Evolutionary conservation across 2,797 vertebrate species (phyloP), one percentile per base, ranked within the genome.

Genomic region (Sebastes hopkinsi): DNA sequence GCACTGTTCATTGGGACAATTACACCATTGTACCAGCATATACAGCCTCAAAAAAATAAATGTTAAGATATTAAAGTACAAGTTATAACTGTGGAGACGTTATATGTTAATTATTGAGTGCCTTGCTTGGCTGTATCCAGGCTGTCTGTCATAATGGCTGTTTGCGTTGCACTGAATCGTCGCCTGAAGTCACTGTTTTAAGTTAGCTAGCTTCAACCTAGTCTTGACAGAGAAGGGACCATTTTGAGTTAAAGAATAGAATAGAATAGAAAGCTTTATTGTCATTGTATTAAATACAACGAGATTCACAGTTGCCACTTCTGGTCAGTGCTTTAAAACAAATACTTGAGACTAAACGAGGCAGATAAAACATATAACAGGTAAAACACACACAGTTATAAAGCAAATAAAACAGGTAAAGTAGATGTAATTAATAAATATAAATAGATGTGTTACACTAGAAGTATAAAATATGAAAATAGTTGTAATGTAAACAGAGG

Each of bases 131-230:
- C 32, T 62, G 68, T 60, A 10, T n/a, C 23, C 42, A 14, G 75
- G 8, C 76, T 62, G 76, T 56, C 62, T 32, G 10, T 6, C 55
- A 30, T 1, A 18, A 2, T 1, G 74, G 65, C 32, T 92, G 90
- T 92, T 94, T 89, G 92, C 75, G 0, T 66, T 89, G 89, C 90
- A 91, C 81, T 92, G 86, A 92, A 30, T 88, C 50, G 9, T 77
- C 55, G 81, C 92, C 84, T 84, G 66, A 6, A 80, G 87, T 67
- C 85, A 88, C 55, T 36, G 67, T 75, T 78, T 75, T 13, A 67
- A 83, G 22, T 83, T 58, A 62, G 38, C 72, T n/a, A 23, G 58
- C 64, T 65, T 0, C 0, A 61, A n/a, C 38, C 16, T 8, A 75
- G 59, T 18, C 54, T 46, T 46, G 42, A 46, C 46, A 11, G 1